Conservation (phyloP, 2,113 vertebrate genomes). For the Dicaeum eximium region DNA sequence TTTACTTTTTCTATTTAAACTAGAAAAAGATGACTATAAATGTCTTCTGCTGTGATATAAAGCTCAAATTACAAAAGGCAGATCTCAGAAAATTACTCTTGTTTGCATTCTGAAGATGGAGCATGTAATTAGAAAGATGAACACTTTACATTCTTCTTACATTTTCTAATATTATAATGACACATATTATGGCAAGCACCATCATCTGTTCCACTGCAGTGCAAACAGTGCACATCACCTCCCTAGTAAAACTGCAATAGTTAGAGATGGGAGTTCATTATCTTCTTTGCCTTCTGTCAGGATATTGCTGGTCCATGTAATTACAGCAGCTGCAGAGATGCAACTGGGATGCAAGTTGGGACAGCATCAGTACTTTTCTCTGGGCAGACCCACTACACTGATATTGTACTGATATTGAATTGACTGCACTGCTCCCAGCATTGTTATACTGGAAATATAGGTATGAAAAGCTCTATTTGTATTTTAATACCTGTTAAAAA, state of each 20-base stretch:
- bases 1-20: neutral
- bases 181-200: neutral
- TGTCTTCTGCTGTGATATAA: neutral
- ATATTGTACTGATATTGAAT: neutral
- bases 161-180: slow-evolving; percentile 30
- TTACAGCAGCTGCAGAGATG: neutral
- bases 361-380: neutral
- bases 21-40: neutral
- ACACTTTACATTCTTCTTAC: neutral
- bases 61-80: slow-evolving; percentile 1
- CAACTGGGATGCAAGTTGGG: neutral
- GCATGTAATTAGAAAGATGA: slow-evolving; percentile 17
- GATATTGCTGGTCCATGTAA: neutral
- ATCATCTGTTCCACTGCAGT: slow-evolving; percentile 1
- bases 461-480: neutral
- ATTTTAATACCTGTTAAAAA: neutral
- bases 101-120: slow-evolving; percentile 21
- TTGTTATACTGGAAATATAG: neutral
- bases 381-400: neutral
- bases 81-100: neutral
- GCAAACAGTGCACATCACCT: neutral
- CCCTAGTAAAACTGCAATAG: neutral
- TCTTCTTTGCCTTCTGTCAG: neutral
- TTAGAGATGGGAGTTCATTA: neutral
- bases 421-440: neutral